Evolutionary conservation across 2,113 vertebrate genomes (phyloP).

Genomic region (Neolamprologus variostigma): DNA sequence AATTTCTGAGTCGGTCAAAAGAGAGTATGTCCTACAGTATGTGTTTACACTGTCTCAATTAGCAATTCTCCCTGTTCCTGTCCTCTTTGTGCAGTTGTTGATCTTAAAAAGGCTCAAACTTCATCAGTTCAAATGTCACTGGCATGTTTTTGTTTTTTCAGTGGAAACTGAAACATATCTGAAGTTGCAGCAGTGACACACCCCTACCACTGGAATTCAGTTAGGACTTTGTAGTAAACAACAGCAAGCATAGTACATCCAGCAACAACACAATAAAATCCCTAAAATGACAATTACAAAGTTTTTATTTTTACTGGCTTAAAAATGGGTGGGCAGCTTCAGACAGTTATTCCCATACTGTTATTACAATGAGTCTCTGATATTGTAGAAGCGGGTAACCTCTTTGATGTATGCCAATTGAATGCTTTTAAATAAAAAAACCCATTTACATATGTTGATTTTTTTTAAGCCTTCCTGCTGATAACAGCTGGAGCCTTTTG

Average conservation of each 20-base stretch:
- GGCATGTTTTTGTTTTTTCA: not conserved
- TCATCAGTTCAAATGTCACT: not conserved
- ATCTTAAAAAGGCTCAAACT: not conserved
- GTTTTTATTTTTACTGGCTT: not conserved
- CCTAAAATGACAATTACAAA: not conserved
- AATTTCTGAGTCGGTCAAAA: not conserved
- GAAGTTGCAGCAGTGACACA: not conserved
- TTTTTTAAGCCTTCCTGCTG: not conserved
- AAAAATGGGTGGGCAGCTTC: not conserved
- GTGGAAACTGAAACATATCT: not conserved
- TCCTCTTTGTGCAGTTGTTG: not conserved
- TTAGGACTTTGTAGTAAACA: not conserved
- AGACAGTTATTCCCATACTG: not conserved
- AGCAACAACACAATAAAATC: not conserved
- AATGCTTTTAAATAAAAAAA: not conserved
- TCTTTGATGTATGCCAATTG: not conserved
- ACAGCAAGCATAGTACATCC: not conserved
- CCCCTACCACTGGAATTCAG: not conserved
- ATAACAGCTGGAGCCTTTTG: not conserved
- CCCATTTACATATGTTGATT: not conserved
- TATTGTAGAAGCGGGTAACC: not conserved
- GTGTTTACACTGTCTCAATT: not conserved
- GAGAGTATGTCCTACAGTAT: not conserved
- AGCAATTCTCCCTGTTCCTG: not conserved
- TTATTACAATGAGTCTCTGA: not conserved